These are phyloP conservation scores for Scaptomyza montana DNA, from an alignment of 1,140 invertebrate genomes.

Conservation along the genomic window DNA sequence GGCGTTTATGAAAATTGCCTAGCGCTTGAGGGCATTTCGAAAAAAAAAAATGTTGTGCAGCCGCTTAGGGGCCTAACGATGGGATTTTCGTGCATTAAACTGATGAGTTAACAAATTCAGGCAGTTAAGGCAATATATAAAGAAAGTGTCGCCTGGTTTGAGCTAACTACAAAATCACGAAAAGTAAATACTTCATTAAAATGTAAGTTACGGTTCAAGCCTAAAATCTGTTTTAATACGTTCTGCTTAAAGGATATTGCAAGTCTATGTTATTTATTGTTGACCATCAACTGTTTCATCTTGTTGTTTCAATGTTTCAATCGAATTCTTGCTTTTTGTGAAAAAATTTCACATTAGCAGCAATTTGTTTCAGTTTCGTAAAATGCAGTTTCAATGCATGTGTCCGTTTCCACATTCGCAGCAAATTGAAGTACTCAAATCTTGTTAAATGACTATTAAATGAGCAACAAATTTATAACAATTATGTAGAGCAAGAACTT, in stretches of 20 bases:
- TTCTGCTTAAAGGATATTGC: too few relatives aligned
- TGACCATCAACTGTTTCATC: too few relatives aligned
- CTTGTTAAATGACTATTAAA: constrained; percentile 47
- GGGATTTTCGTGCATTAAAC: constrained; percentile 49
- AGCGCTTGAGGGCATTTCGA: constrained; percentile 33
- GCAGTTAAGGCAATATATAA: constrained; percentile 54
- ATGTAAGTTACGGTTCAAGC: not conserved
- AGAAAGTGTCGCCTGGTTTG: constrained; percentile 57
- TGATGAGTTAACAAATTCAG: constrained; percentile 29
- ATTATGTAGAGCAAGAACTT: constrained; percentile 33
- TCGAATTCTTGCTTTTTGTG: too few relatives aligned
- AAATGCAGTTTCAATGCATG: too few relatives aligned
- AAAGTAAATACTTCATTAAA: constrained; percentile 17
- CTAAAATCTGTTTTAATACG: too few relatives aligned
- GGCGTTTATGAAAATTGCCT: constrained; percentile 72
- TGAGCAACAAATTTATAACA: constrained; percentile 21
- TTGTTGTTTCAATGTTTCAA: too few relatives aligned
- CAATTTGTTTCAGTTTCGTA: too few relatives aligned
- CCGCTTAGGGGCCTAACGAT: constrained; percentile 23
- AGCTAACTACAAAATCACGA: constrained; percentile 34
- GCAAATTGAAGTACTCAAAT: constrained; percentile 28
- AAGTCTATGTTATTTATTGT: too few relatives aligned
- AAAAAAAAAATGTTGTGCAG: constrained; percentile 42
- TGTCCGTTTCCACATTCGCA: too few relatives aligned
- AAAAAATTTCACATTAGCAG: too few relatives aligned